Conservation (phyloP, 1,140 invertebrate genomes). For the Drosophila nigromelanica region DNA sequence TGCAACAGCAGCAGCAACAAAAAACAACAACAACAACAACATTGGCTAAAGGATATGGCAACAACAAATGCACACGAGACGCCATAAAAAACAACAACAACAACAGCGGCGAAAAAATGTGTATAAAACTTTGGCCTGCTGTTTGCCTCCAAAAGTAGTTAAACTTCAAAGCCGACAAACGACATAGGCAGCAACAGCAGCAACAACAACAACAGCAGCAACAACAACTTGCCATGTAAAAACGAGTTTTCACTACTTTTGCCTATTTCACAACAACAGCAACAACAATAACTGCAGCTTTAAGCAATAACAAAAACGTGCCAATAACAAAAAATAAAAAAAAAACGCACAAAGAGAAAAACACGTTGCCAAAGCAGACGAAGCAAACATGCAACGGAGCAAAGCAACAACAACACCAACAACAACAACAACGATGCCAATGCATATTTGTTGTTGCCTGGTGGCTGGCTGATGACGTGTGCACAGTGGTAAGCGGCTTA, state of each 20-base stretch:
- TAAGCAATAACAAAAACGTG: conserved; percentile 21
- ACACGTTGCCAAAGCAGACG: conserved; percentile 33
- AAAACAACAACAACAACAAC: conserved; percentile 23
- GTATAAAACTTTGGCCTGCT: conserved; percentile 28
- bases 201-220: conserved; percentile 17
- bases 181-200: conserved; percentile 28
- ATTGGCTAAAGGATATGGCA: conserved; percentile 69
- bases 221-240: conserved; percentile 40
- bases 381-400: conserved; percentile 18
- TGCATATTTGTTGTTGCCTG: conserved; percentile 22
- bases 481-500: conserved; percentile 45
- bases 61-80: conserved; percentile 37
- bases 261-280: conserved; percentile 75
- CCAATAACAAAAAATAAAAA: conserved; percentile 21
- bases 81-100: conserved; percentile 1
- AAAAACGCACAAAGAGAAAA: conserved; percentile 26
- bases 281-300: conserved; percentile 25
- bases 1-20: conserved; percentile 13
- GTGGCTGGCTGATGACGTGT: conserved; percentile 51
- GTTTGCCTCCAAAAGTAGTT: conserved; percentile 73
- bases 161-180: conserved; percentile 75
- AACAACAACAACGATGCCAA: background rate
- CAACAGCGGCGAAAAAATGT: background rate
- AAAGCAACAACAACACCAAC: conserved; percentile 11
- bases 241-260: conserved; percentile 81